Conservation (phyloP, 2,113 vertebrate species). For the Otocyon megalotis region DNA sequence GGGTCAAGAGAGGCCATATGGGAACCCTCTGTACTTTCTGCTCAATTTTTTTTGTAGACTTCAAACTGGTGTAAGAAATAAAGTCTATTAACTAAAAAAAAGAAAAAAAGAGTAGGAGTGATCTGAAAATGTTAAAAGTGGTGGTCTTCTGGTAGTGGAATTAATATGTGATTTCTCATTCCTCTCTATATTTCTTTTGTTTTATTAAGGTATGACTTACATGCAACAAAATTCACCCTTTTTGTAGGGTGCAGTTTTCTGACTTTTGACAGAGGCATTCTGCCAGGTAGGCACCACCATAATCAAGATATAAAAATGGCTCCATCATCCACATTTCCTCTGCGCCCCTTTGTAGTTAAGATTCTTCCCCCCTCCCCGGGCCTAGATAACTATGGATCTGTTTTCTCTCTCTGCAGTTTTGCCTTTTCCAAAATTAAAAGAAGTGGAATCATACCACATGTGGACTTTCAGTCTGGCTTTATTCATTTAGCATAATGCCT, state of each 20-base stretch:
- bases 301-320: background rate
- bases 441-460: background rate
- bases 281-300: background rate
- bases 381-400: background rate
- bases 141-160: background rate
- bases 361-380: background rate
- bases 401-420: background rate
- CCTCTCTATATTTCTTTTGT: background rate
- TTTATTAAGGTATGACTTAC: background rate
- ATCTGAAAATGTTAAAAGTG: background rate
- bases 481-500: background rate
- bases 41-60: background rate
- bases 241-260: background rate
- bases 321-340: background rate
- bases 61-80: background rate
- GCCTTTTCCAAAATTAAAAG: background rate
- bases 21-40: background rate
- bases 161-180: conserved; percentile 27
- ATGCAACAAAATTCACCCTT: background rate
- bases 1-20: background rate
- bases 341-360: background rate
- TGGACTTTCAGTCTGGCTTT: background rate
- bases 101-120: background rate
- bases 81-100: background rate
- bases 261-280: background rate